Base-by-base conservation (phyloP, 2,113 vertebrate genomes). In the Sinocyclocheilus maitianheensis region DNA sequence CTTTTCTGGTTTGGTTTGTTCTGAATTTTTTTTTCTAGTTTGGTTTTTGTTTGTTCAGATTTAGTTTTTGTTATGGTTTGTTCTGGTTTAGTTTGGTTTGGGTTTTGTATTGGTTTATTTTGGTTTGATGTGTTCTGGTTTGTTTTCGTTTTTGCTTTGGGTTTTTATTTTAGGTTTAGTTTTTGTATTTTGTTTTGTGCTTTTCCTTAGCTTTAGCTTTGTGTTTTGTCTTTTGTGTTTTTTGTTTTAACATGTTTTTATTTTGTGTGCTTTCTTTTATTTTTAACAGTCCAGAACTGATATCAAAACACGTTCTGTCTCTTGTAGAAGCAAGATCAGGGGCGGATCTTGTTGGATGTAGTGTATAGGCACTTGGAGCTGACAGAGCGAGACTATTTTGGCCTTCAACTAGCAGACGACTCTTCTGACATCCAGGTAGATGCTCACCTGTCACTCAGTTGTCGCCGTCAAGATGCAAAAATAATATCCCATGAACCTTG, bases 331-430 rank as follows among this genome's bases (percentile, higher is more conserved):
- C 96, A 98, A 83, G 94, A 98, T 92, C 96, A 96, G 88, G 98
- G 98, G 82, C 97, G 97, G 94, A 93, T 97, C 93, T 92, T 99
- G 8, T 94, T 99, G 95, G 97, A 99, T 86, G 87, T 94, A 92
- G 97, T 99, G 89, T 99, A 98, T 94, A 98, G 95, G 90, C 97
- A 99, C 94, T 96, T 99, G 82, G 97, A 99, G 95, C 95, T 99
- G 95, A 99, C 98, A 1, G 98, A 99, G 92, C 96, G 95, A 90
- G 98, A 99, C 94, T 99, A 99, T 93, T 99, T 99, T 92, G 98
- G 98, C 93, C 97, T 99, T 91, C 97, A 98, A 93, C 93, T 99
- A 93, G 93, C 96, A 87, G 97, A 99, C 81, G 98, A 99, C 93
- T 95, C 97, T 87, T 95, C 95, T 90, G 98, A 99, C 89, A 95